Evolutionary conservation across 2,888 invertebrate genomes (phyloP), one percentile per base, ranked within the genome.

Genomic region (Bimastos eiseni): DNA sequence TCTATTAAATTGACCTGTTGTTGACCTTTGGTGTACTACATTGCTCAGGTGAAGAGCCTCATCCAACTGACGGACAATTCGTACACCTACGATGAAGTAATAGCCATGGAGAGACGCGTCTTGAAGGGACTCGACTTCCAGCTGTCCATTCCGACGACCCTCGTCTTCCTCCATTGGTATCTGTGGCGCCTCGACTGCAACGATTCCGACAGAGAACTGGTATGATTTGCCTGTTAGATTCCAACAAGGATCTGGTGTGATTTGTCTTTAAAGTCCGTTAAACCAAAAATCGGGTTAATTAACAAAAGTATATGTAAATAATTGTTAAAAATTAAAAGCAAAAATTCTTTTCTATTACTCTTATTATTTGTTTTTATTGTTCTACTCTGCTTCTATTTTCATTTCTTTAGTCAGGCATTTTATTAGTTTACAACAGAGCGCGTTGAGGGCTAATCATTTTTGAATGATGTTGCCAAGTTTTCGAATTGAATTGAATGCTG

Each of bases 31-130:
- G 41, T n/a, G 8, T 34, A 44, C n/a, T 90, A n/a, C n/a, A n/a
- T n/a, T n/a, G n/a, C 30, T 44, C 33, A 90, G 90, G 86, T 90
- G 24, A 83, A 84, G 24, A 21, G n/a, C 17, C 84, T 90, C 34
- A 44, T 84, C 38, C n/a, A 84, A 17, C 24, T 90, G 83, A 90
- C 90, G 11, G 83, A 83, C 41, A n/a, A 84, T 41, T 83, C 90
- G 37, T 90, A 33, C 86, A 6, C 21, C 19, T 37, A 84, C 37
- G 44, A 84, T 19, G 90, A 90, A 38, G 34, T 90, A 13, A 19
- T 90, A 4, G 30, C 34, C n/a, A 90, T 90, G 90, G 90, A 90
- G 36, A 11, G 34, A 33, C 2, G 2, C 2, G n/a, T 90, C 33
- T 83, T 90, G 37, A 90, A 37, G 8, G 33, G 44, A 5, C 44